Base-by-base conservation (phyloP, 64 coral and sea anemone genomes). In the Montipora cactus region DNA sequence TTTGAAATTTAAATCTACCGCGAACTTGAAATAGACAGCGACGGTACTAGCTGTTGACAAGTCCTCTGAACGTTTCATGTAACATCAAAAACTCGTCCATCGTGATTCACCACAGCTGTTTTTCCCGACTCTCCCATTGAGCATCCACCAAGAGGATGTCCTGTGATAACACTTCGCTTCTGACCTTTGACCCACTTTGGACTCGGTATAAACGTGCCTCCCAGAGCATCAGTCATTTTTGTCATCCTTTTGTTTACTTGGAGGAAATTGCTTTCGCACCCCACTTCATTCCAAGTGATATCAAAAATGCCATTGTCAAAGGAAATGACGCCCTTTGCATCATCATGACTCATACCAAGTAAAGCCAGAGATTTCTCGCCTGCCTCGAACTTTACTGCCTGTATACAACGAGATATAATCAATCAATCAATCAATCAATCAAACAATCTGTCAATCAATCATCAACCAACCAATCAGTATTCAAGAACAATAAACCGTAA, bases 51-150 rank as follows among this genome's bases (percentile, higher is more conserved):
- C 53, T 57, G 7, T 8, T 57, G 6, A 57, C 53, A 57, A 8
- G 53, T 57, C 53, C 13, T 64, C 10, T 64, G 10, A 64, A 12
- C 13, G 14, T 1, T 57, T 57, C 14, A 16, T 15, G 13, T 82
- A 88, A 85, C 92, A 45, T 88, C 83, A 47, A 94, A 94, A 1
- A 88, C 92, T 74, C 89, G 84, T 12, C 92, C 92, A 3, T 47
- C 84, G 12, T 94, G 92, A 47, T 88, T 94, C 44, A 88, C 84
- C 6, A 94, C 92, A 78, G 59, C 92, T 0, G 75, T 57, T 7
- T 55, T 21, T 19, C 84, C 92, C 47, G 84, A 55, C 14, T 94
- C 85, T 10, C 84, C 86, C 92, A 83, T 94, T 3, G 75, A 51
- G 13, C 92, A 94, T 57, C 92, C 92, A 20, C 85, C 92, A 10